Percentiles rank a stretch among this genome's conserved stretches.
Conservation (phyloP, 1,140 invertebrate genomes). For the Lasaia peninsularis region DNA sequence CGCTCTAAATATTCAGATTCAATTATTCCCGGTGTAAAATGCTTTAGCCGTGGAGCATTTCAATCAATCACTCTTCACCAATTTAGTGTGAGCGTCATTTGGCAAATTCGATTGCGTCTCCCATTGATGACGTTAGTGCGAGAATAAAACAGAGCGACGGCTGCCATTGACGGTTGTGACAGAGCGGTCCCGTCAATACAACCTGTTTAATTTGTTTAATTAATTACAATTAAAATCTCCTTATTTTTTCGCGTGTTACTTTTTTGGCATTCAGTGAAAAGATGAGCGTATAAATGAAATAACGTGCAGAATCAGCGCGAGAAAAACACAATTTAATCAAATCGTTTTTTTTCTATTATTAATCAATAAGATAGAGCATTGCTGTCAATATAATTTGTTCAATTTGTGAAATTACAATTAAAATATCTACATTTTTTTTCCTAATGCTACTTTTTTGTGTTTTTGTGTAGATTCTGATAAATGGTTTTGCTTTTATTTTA, state of each 20-base stretch:
- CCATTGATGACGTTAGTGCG: conserved; percentile 50
- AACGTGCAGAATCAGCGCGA: no score
- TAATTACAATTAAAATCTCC: not conserved
- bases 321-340: no score
- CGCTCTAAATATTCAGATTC: conserved; percentile 60
- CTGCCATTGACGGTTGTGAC: conserved; percentile 60
- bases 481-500: no score
- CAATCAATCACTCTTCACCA: conserved; percentile 73
- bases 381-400: no score
- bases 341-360: no score
- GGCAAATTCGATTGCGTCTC: conserved; percentile 70
- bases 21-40: conserved; percentile 65
- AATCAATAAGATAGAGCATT: no score
- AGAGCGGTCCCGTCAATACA: conserved; percentile 32
- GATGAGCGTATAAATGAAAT: no score
- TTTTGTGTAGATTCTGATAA: no score
- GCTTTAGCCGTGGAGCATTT: conserved; percentile 54
- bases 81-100: conserved; percentile 72
- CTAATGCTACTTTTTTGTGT: no score
- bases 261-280: not conserved
- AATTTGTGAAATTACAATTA: no score
- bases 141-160: conserved; percentile 64
- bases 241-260: not conserved
- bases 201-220: conserved; percentile 3
- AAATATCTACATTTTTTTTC: no score